Conservation (phyloP, 2,888 invertebrate genomes). For the Adelphocoris suturalis region DNA sequence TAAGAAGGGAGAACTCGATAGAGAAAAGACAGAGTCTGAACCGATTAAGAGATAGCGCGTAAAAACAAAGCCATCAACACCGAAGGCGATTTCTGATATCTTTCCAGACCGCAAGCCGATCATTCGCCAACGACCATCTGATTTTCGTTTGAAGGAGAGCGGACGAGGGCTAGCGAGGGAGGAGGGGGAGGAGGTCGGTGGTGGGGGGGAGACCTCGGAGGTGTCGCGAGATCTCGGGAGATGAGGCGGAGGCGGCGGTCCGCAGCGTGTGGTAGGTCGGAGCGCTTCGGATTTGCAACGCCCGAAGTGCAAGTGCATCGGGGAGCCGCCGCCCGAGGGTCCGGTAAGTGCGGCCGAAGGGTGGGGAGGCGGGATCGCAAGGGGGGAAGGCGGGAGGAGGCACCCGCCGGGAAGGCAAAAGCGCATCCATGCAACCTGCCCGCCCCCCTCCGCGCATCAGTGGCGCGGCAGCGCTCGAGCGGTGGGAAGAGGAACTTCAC, state of each 20-base stretch:
- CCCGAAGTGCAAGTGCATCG: conserved; percentile 40
- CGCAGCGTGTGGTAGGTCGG: conserved; percentile 18
- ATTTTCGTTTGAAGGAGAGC: conserved; percentile 44
- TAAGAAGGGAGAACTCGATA: neutral
- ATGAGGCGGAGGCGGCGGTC: conserved; percentile 5
- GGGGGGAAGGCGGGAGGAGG: neutral
- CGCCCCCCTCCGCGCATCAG: neutral
- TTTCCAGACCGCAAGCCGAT: neutral
- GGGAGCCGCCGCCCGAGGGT: neutral
- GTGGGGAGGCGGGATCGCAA: neutral
- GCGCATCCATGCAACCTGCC: conserved; percentile 29
- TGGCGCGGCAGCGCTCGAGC: conserved; percentile 18
- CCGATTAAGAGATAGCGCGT: neutral
- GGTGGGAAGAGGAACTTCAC: conserved; percentile 35
- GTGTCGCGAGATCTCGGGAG: conserved; percentile 40
- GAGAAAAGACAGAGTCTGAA: too few species aligned
- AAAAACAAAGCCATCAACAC: conserved; percentile 26
- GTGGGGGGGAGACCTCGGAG: conserved; percentile 5
- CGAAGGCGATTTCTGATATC: neutral
- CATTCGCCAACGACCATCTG: conserved; percentile 22
- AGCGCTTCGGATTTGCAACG: neutral
- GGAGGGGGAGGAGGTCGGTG: neutral
- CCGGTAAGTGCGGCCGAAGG: neutral
- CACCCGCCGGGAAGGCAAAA: neutral
- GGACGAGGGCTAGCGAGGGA: neutral